Evolutionary conservation across 2,797 vertebrate genomes (phyloP).

Genomic region (Thripadectes ignobilis): DNA sequence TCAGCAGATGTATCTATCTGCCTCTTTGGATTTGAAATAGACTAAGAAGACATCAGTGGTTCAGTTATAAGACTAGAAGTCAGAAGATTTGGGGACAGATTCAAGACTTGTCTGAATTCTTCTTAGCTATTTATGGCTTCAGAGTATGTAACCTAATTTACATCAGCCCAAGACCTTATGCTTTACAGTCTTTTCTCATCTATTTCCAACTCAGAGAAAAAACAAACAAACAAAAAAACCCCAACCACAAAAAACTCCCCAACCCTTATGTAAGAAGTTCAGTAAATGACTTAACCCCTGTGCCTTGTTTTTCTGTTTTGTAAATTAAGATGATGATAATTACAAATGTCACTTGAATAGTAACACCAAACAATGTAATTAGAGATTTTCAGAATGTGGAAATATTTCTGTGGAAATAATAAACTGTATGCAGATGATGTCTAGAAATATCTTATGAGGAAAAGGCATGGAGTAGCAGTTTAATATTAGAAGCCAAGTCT

Average conservation of each 20-base stretch:
- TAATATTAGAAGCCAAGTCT: neutral
- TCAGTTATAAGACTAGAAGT: neutral
- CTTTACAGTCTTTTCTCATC: neutral
- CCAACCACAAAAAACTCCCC: too few species aligned
- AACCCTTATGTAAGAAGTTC: neutral
- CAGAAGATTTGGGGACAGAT: neutral
- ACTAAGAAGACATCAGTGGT: neutral
- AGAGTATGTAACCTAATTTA: neutral
- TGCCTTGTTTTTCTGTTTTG: neutral
- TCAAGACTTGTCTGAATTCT: neutral
- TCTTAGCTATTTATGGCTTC: neutral
- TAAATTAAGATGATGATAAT: neutral
- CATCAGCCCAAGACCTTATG: neutral
- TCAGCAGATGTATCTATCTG: neutral
- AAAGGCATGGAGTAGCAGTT: neutral
- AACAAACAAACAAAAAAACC: too few species aligned
- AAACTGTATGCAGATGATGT: neutral
- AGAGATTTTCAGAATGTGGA: neutral
- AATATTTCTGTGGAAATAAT: neutral
- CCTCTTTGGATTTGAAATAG: neutral
- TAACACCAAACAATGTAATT: neutral
- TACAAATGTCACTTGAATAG: neutral
- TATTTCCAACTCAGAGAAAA: neutral
- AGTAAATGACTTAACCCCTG: neutral
- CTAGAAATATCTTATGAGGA: neutral